These are phyloP conservation scores for Ara ararauna DNA, from an alignment of 2,797 vertebrate genomes.

Conservation along the genomic window DNA sequence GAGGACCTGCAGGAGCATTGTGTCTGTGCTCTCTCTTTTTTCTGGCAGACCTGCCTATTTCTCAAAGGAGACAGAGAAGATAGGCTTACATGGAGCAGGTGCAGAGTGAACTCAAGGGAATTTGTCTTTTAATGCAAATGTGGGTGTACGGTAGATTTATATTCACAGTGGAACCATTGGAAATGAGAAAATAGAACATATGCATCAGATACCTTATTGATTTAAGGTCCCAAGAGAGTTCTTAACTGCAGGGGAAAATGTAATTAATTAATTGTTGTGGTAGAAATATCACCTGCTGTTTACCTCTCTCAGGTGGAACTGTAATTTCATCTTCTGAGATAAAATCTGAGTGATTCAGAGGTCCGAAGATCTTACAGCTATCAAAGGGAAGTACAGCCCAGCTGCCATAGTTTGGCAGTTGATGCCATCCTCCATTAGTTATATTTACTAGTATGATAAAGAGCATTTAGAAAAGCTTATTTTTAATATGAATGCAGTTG, in stretches of 20 bases:
- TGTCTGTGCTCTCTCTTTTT: background rate
- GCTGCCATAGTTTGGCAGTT: background rate
- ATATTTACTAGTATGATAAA: background rate
- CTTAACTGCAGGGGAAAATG: background rate
- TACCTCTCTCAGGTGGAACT: background rate
- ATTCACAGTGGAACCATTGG: slow-evolving; percentile 12
- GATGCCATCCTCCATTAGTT: background rate
- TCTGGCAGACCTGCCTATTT: slow-evolving; percentile 44
- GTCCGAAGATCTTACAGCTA: background rate
- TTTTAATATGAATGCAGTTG: background rate
- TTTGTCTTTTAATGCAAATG: slow-evolving; percentile 66
- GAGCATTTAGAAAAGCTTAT: background rate
- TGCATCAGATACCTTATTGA: slow-evolving; percentile 54
- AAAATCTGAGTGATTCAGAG: background rate
- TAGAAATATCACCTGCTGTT: slow-evolving; percentile 40
- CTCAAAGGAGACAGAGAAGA: slow-evolving; percentile 43
- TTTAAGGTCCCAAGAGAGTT: slow-evolving; percentile 28
- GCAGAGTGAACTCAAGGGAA: slow-evolving; percentile 57
- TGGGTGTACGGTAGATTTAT: background rate
- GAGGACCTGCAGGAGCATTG: background rate
- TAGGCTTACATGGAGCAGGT: slow-evolving; percentile 66
- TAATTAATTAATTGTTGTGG: background rate
- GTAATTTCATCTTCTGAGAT: background rate
- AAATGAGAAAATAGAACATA: slow-evolving; percentile 32
- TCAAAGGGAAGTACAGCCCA: background rate